These are phyloP conservation scores for Drosophila setosimentum DNA, from an alignment of 2,888 invertebrate genomes.

Conservation along the genomic window DNA sequence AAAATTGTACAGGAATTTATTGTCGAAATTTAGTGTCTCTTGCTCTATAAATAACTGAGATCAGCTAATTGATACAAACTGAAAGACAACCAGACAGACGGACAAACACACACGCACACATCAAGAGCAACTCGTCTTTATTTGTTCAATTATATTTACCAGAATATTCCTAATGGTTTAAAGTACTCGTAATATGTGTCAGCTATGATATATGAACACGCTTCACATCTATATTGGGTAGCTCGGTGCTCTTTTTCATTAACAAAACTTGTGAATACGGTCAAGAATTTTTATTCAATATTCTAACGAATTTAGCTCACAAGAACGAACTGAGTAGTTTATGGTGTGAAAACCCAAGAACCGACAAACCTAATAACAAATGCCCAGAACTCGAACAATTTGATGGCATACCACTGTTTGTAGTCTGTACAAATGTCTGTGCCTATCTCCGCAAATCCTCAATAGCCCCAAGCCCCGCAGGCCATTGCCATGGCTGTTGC, in stretches of 20 bases:
- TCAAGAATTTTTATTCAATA: slow-evolving; percentile 5
- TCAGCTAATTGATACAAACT: not conserved
- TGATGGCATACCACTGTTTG: slow-evolving; percentile 9
- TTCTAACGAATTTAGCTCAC: not conserved
- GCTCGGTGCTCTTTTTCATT: not conserved
- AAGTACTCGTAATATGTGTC: not conserved
- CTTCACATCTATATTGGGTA: not conserved
- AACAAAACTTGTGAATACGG: not conserved
- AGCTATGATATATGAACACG: not conserved
- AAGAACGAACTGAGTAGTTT: slow-evolving; percentile 26
- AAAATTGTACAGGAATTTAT: too few relatives aligned
- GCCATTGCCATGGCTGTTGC: not conserved
- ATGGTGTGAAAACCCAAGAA: slow-evolving; percentile 41
- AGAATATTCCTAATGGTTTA: not conserved
- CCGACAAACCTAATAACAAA: slow-evolving; percentile 4
- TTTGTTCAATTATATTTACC: not conserved
- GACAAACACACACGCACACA: rapidly evolving
- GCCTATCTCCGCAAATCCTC: slow-evolving; percentile 41
- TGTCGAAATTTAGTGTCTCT: not conserved
- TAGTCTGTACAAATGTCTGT: slow-evolving; percentile 15
- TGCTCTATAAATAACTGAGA: not conserved
- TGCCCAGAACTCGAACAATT: slow-evolving; percentile 5
- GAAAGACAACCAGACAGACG: not conserved
- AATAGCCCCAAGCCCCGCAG: slow-evolving; percentile 18
- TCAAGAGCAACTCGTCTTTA: not conserved